Base-by-base conservation (phyloP, 2,113 vertebrate genomes). In the Pelusios castaneus region DNA sequence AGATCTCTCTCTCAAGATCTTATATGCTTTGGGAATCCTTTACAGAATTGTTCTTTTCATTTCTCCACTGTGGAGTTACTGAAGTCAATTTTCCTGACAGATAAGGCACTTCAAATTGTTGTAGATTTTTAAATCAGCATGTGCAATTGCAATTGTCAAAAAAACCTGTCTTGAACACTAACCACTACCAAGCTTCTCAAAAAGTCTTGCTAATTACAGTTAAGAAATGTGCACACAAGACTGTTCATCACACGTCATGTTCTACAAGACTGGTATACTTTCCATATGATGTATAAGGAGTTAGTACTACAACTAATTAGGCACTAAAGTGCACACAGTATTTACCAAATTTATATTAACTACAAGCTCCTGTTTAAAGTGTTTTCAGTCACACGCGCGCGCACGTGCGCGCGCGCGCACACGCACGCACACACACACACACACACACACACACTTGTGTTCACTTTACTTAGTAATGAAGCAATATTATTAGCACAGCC, bases 141-240 rank as follows among this genome's bases (percentile, higher is more conserved):
- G 17, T 49, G 7, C 49, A 86, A 92, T 86, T 63, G 38, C 11
- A 56, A 67, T 24, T 34, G 89, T 47, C 84, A 63, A 87, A 54
- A 83, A 45, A 76, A 76, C 27, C 43, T 76, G 73, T 13, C 92
- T 82, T 88, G 13, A 29, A 79, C 29, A 45, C 51, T 86, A 54
- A 95, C 38, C 55, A 91, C 25, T 12, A 3, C 41, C 43, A 11
- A 13, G 51, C 43, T 45, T 12, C 25, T 12, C 22, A 76, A 45
- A 25, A 75, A 45, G 24, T 14, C 70, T 75, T 43, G 11, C 41
- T 43, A 75, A 73, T 41, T 41, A 73, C n/a, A 73, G 19, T 70
- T 88, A 91, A 88, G 43, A 95, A 47, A 90, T 38, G 43, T 92
- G 89, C 56, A 47, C 27, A 80, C 80, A 93, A 82, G 5, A 80